Evolutionary conservation across 2,888 invertebrate species (phyloP).

Genomic region (Troides aeacus): DNA sequence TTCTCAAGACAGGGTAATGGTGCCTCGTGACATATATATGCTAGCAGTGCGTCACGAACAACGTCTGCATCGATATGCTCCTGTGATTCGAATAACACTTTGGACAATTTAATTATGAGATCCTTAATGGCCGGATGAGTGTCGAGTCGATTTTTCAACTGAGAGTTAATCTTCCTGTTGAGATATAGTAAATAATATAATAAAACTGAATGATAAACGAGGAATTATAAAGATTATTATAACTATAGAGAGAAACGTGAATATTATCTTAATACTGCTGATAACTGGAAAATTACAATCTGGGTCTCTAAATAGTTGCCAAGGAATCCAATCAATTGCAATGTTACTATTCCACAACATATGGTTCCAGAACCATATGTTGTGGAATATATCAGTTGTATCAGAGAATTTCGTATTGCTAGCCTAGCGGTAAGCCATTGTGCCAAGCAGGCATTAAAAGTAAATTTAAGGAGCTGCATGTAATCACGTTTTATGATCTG

Average conservation of each 20-base stretch:
- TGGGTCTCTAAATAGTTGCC: too few species aligned
- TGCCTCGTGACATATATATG: conserved; percentile 92
- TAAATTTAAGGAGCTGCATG: too few species aligned
- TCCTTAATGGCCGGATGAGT: conserved; percentile 87
- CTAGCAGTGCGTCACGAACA: conserved; percentile 89
- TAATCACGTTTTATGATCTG: neutral
- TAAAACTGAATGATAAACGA: conserved; percentile 24
- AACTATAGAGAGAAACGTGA: too few species aligned
- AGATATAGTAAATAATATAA: conserved; percentile 8
- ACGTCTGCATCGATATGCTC: conserved; percentile 85
- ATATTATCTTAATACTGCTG: too few species aligned
- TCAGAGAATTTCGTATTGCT: too few species aligned
- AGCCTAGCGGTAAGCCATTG: too few species aligned
- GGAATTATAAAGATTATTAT: neutral
- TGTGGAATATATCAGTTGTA: too few species aligned
- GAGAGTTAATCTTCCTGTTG: conserved; percentile 78
- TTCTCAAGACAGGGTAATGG: conserved; percentile 86
- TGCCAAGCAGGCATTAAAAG: too few species aligned
- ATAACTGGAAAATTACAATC: too few species aligned
- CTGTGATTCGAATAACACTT: conserved; percentile 83
- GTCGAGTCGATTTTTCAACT: conserved; percentile 83
- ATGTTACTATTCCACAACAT: too few species aligned
- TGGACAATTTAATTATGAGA: conserved; percentile 83
- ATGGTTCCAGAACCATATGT: too few species aligned
- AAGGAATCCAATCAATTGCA: too few species aligned